Evolutionary conservation across 2,113 vertebrate genomes (phyloP).

Genomic region (Mobula hypostoma): DNA sequence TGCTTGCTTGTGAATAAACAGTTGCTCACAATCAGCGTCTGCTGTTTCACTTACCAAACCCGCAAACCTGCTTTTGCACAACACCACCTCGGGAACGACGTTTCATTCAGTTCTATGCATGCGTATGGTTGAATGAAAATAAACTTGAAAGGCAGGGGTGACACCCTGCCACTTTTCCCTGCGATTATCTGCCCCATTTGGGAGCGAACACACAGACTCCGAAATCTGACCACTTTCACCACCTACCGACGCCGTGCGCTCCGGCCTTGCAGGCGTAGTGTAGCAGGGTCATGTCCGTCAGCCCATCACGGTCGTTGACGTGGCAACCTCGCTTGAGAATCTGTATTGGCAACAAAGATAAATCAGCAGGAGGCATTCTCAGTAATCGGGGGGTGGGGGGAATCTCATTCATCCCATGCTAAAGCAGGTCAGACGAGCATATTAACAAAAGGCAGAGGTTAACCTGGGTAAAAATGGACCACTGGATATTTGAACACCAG

Average conservation of each 20-base stretch:
- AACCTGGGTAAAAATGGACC: background rate
- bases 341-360: constrained; percentile 48
- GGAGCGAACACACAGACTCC: background rate
- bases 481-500: too few species aligned
- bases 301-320: constrained; percentile 80
- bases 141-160: too few species aligned
- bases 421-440: background rate
- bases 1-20: too few species aligned
- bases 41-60: too few species aligned
- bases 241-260: constrained; percentile 81
- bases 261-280: constrained; percentile 90
- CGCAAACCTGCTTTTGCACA: too few species aligned
- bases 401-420: background rate
- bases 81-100: too few species aligned
- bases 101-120: too few species aligned
- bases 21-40: too few species aligned
- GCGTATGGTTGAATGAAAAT: too few species aligned
- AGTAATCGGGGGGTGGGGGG: background rate
- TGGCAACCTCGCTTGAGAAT: constrained; percentile 85
- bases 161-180: background rate
- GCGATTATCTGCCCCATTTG: too few species aligned
- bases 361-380: background rate
- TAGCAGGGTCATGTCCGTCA: constrained; percentile 88
- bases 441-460: background rate
- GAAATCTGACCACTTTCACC: too few species aligned